phyloP scores from a whole-genome alignment of 2,797 vertebrate species.

The Mastacembelus armatus region DNA sequence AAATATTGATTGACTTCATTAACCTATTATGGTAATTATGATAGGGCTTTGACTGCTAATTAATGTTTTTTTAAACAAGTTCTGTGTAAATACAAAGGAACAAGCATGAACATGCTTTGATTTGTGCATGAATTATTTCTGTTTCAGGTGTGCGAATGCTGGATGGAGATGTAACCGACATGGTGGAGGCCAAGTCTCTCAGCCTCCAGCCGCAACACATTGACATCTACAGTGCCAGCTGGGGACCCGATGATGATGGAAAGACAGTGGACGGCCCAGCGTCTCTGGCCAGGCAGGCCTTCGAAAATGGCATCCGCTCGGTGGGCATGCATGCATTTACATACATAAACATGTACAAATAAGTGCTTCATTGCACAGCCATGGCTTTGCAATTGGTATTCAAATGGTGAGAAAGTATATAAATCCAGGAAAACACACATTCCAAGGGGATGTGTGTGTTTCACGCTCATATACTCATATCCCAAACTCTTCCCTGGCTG shows the following conservation, averaged over 20 bases:
- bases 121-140: slow-evolving; percentile 13
- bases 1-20: too few species aligned
- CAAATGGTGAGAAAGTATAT: slow-evolving; percentile 11
- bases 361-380: slow-evolving; percentile 15
- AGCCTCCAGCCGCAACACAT: slow-evolving; percentile 97
- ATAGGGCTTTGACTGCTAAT: too few species aligned
- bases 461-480: slow-evolving; percentile 1
- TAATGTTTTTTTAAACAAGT: too few species aligned
- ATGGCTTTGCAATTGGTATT: slow-evolving; percentile 34
- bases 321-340: slow-evolving; percentile 75
- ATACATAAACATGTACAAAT: slow-evolving; percentile 14
- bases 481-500: slow-evolving; percentile 14
- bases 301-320: slow-evolving; percentile 96
- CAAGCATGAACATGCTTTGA: too few species aligned
- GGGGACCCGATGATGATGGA: slow-evolving; percentile 97
- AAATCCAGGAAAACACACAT: slow-evolving; percentile 17
- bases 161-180: slow-evolving; percentile 98
- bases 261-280: slow-evolving; percentile 98
- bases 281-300: slow-evolving; percentile 95
- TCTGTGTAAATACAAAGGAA: background rate
- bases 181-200: slow-evolving; percentile 98
- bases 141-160: slow-evolving; percentile 95
- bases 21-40: too few species aligned
- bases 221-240: slow-evolving; percentile 98
- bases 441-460: slow-evolving; percentile 24